These are phyloP conservation scores for Vanessa tameamea DNA, from an alignment of 1,140 invertebrate genomes.

Conservation along the genomic window DNA sequence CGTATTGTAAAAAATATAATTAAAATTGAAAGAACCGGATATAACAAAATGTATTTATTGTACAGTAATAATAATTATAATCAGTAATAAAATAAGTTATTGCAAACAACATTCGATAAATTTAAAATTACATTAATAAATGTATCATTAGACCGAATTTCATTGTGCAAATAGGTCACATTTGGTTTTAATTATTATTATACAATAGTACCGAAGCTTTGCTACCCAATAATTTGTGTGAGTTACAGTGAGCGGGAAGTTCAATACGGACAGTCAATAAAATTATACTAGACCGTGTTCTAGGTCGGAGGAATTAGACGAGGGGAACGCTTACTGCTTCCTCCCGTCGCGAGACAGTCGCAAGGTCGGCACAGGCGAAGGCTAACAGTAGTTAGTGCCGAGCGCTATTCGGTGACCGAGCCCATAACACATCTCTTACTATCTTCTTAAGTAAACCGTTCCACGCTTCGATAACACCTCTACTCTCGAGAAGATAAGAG, in stretches of 20 bases:
- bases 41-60: no score
- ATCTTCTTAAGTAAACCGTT: neutral
- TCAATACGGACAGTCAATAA: conserved; percentile 30
- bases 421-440: neutral
- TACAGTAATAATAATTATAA: no score
- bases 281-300: conserved; percentile 33
- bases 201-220: neutral
- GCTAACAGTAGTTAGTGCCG: neutral
- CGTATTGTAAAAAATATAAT: no score
- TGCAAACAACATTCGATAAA: neutral
- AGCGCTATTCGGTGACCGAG: neutral
- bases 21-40: no score
- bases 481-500: no score
- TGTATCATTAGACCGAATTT: no score
- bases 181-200: neutral
- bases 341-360: conserved; percentile 39
- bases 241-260: conserved; percentile 35
- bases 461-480: no score
- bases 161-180: neutral
- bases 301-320: conserved; percentile 41
- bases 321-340: conserved; percentile 39
- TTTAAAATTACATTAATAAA: no score
- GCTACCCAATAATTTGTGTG: neutral
- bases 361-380: conserved; percentile 33
- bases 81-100: no score